Evolutionary conservation across 2,113 vertebrate species (phyloP), one percentile per base, ranked within the genome.

Genomic region (Megaceryle maxima): DNA sequence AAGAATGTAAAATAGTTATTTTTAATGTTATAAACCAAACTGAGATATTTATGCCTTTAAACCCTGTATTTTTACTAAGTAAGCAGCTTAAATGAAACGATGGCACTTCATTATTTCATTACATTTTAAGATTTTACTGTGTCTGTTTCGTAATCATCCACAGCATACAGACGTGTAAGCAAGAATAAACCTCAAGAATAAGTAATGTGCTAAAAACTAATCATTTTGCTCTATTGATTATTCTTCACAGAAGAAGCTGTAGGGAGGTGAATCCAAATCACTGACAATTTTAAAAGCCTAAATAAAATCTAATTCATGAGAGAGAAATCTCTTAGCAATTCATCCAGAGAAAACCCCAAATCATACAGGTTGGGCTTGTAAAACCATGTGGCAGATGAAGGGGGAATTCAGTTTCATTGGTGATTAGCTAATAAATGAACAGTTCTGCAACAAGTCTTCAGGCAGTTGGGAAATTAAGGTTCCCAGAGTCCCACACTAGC

Each of bases 211-310:
- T 88, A 24, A 39, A 64, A 88, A 83, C 1, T 5, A 74, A 90
- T 88, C 5, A 83, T 92, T 95, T 88, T 3, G 3, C 56, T 75
- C 46, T 83, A 90, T 93, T 88, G 92, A 95, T 80, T 93, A 62
- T 29, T 70, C 72, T 90, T 83, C 79, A 59, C 51, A 80, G 83
- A 80, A 81, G 25, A 86, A 88, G 51, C 37, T 72, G 33, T 25
- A 83, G 64, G 50, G 69, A 37, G 81, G 33, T 86, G 60, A 90
- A 87, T 91, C 94, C 63, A 93, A 92, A 95, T 67, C 33, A 56
- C 35, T 70, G 41, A 21, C 29, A 57, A 77, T 88, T 96, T 80
- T 70, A 78, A 74, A 46, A 93, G 29, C 37, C 28, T 17, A 70
- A 59, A 73, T 83, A 74, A 94, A 93, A 90, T 35, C 55, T 59